Evolutionary conservation across 2,888 invertebrate species (phyloP), one percentile per base, ranked within the genome.

Genomic region (Itoplectis maculator): DNA sequence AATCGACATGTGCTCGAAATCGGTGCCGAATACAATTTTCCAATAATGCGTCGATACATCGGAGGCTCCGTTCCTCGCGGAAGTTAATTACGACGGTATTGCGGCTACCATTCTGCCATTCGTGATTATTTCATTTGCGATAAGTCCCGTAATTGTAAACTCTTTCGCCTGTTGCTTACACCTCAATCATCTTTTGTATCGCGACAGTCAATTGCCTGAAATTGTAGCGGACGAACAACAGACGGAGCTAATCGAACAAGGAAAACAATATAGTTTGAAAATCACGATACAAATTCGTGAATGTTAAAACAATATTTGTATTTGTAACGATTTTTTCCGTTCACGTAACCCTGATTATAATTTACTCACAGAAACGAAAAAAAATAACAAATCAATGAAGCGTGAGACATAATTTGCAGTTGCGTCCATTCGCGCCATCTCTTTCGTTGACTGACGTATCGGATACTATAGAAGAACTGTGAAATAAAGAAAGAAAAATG

Each of bases 1-100:
- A 73, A 73, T 61, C 61, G 61, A 13, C 47, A 7, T 37, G 20
- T 35, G 37, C 47, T 73, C 61, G 35, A 37, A 61, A 61, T 37
- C 47, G n/a, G 37, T 35, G 47, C 1, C 40, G 15, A 37, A 4
- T n/a, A n/a, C 47, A 37, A 73, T 73, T 73, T 45, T 37, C 29
- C 18, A 45, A 73, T 49, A 37, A 11, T 20, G 37, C 37, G 37
- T 37, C 61, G 37, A 61, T 61, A 37, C 37, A 61, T 29, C 37
- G 8, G 9, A 3, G 1, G 35, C 9, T 15, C 0, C 9, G 37
- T 2, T 40, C 61, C 11, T 15, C 61, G 37, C 61, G 61, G 37
- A 37, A 61, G 35, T 61, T 5, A 42, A 45, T 11, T n/a, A 40
- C 40, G 13, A 18, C 18, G 18, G 35, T 8, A 40, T 37, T 18